Evolutionary conservation across 2,888 invertebrate species (phyloP), one percentile per base, ranked within the genome.

Genomic region (Silvanus unidentatus): DNA sequence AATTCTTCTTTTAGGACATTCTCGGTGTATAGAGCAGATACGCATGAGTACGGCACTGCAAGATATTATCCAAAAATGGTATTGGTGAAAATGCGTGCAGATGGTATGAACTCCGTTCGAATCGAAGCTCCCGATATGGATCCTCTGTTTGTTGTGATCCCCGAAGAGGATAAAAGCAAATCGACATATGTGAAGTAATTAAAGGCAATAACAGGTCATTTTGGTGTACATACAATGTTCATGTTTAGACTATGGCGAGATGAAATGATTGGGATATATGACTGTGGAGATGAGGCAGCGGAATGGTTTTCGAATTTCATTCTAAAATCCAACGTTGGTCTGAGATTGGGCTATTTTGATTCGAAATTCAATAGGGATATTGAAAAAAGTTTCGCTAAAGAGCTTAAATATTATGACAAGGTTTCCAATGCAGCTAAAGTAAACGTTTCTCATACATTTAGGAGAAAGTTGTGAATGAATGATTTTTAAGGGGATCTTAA

Each of bases 201-300:
- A 22, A n/a, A n/a, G 28, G 8, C 10, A 9, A 28, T 10, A 28
- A 28, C 10, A 28, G 10, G 10, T 28, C 28, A 28, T 28, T 9
- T 9, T 28, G 28, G 10, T 28, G 28, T 28, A 10, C 10, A 9
- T 28, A 28, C 28, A 28, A 10, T n/a, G n/a, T n/a, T n/a, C n/a
- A n/a, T n/a, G n/a, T n/a, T n/a, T n/a, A n/a, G n/a, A n/a, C n/a
- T n/a, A n/a, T n/a, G n/a, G n/a, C n/a, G 15, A 37, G 37, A 13
- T 14, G 16, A 37, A 2, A 42, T 67, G 68, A 29, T 63, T 78
- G 2, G 59, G 69, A 35, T 75, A 76, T 39, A 59, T 41, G 83
- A 84, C 65, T 83, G 82, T 67, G 84, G 84, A 1, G 73, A 78
- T 30, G 75, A 73, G 46, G 78, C 75, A 1, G 75, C 79, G 1